Evolutionary conservation across 2,113 vertebrate species (phyloP).

Genomic region (Haliaeetus leucogaster): DNA sequence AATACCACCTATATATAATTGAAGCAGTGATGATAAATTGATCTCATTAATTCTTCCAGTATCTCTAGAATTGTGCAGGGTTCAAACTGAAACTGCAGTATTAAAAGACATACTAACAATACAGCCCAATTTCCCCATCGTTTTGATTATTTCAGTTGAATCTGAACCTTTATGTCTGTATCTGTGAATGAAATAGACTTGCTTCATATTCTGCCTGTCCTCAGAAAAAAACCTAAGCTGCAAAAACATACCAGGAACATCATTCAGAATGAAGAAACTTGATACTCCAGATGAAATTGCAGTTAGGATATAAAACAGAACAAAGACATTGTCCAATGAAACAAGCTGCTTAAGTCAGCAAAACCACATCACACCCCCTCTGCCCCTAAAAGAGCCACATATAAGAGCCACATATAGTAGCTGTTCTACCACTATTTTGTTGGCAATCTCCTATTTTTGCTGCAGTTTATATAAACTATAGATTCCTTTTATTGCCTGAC

Average conservation of each 20-base stretch:
- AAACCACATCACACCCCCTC: rapidly evolving
- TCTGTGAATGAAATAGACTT: not conserved
- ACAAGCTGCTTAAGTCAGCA: not conserved
- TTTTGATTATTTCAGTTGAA: not conserved
- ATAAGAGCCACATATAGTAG: not conserved
- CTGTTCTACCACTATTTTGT: not conserved
- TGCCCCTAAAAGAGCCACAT: rapidly evolving
- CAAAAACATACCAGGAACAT: not conserved
- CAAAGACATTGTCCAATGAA: not conserved
- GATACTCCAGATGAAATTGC: not conserved
- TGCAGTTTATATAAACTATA: not conserved
- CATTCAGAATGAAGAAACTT: not conserved
- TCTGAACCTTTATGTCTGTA: not conserved
- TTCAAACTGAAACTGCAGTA: not conserved
- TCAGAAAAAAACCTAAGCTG: not conserved
- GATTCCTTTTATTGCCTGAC: not conserved
- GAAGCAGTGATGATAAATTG: not conserved
- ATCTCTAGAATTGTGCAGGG: not conserved
- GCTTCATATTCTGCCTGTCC: not conserved
- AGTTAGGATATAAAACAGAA: not conserved
- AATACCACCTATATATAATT: not conserved
- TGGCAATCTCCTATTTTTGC: not conserved
- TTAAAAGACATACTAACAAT: not conserved
- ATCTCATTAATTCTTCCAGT: not conserved
- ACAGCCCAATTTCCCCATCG: rapidly evolving